Conservation (phyloP, 1,140 invertebrate genomes). For the Drosophila kikkawai region DNA sequence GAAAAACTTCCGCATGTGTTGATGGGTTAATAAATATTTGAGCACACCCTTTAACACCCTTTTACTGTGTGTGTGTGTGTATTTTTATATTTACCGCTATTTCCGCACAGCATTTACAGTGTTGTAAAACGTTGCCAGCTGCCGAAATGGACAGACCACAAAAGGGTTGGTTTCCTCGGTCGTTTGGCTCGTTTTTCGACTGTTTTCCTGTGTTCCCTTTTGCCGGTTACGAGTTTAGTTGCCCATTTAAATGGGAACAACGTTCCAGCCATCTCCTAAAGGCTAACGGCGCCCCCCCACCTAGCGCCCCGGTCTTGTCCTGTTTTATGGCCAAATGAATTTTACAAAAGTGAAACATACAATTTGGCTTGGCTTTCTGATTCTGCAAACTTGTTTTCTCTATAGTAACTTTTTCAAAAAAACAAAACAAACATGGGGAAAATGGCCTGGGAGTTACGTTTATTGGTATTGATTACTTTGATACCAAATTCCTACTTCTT, state of each 20-base stretch:
- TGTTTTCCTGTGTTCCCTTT: neutral
- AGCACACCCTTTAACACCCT: conserved; percentile 59
- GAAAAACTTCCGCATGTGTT: conserved; percentile 80
- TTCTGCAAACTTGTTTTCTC: conserved; percentile 23
- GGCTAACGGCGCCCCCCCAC: neutral
- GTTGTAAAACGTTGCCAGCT: conserved; percentile 75
- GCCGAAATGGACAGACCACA: conserved; percentile 67
- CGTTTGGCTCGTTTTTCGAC: conserved; percentile 30
- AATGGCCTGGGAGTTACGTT: neutral
- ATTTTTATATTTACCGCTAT: conserved; percentile 83
- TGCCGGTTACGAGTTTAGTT: conserved; percentile 69
- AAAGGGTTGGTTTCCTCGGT: conserved; percentile 61
- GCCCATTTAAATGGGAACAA: conserved; percentile 72
- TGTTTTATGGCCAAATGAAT: conserved; percentile 79
- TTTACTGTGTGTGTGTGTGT: conserved; percentile 33
- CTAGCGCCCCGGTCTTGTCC: conserved; percentile 6
- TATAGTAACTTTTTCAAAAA: neutral
- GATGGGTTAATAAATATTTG: conserved; percentile 83
- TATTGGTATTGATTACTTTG: conserved; percentile 31
- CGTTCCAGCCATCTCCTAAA: conserved; percentile 26
- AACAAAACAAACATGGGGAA: neutral
- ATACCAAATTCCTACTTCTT: neutral
- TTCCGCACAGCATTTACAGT: conserved; percentile 75
- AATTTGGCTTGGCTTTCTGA: conserved; percentile 74
- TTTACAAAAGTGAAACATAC: conserved; percentile 68